Evolutionary conservation across 1,140 invertebrate genomes (phyloP).

Genomic region (Metopolophium dirhodum): DNA sequence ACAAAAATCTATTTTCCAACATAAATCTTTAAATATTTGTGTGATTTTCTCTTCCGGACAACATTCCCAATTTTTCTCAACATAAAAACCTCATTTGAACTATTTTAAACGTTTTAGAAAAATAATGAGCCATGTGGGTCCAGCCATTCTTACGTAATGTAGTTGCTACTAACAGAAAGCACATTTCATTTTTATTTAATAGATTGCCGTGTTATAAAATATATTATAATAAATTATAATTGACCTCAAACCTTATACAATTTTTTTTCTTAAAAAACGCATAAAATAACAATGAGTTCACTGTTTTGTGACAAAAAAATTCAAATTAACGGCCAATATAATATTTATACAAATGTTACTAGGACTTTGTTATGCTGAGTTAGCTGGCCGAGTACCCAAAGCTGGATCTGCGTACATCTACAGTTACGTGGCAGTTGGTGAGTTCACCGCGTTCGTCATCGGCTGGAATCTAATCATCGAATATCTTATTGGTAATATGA

Average conservation of each 20-base stretch:
- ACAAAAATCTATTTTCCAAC: too few species aligned
- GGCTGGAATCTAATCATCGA: constrained; percentile 92
- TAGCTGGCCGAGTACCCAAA: constrained; percentile 83
- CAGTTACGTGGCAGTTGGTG: constrained; percentile 87
- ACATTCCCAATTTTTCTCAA: too few species aligned
- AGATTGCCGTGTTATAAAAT: background rate
- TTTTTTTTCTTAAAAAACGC: too few species aligned
- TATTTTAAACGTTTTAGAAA: too few species aligned
- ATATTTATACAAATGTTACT: constrained; percentile 61
- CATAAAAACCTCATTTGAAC: too few species aligned
- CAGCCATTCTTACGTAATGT: background rate
- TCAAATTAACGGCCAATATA: background rate
- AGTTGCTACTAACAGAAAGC: background rate
- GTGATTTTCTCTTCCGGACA: too few species aligned
- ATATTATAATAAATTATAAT: too few species aligned
- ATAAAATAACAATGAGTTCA: background rate
- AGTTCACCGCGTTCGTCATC: constrained; percentile 78
- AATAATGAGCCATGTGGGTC: too few species aligned
- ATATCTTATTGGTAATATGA: constrained; percentile 79
- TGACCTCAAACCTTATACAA: too few species aligned
- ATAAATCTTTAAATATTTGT: too few species aligned
- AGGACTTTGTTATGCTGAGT: constrained; percentile 86
- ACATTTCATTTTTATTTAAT: background rate
- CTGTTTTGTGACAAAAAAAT: background rate
- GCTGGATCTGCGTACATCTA: constrained; percentile 88